Evolutionary conservation across 53 echinoderm and acorn worm species (phyloP).

Genomic region (Stichopus horrens): DNA sequence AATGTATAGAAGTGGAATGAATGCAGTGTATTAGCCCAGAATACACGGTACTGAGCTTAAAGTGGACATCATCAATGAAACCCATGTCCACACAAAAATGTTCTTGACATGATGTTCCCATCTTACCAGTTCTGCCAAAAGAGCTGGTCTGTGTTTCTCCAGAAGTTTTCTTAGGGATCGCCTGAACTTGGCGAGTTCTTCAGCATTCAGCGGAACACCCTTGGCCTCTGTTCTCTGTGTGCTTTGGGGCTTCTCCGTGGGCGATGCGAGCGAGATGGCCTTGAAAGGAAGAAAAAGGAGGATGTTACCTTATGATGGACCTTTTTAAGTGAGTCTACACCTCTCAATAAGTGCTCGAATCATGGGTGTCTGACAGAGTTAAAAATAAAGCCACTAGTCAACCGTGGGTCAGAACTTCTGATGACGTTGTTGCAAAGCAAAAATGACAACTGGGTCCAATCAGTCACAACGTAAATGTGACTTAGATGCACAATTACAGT

Average conservation of each 20-base stretch:
- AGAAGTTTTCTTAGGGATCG: slow-evolving; percentile 75
- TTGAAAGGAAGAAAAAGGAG: not conserved
- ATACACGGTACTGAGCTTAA: not conserved
- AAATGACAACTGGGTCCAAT: too few relatives aligned
- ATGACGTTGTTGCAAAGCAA: too few relatives aligned
- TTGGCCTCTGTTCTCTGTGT: slow-evolving; percentile 25
- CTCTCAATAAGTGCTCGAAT: too few relatives aligned
- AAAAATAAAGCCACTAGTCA: too few relatives aligned
- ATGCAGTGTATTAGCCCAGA: not conserved
- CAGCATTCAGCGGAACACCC: slow-evolving; percentile 42
- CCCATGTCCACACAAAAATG: not conserved
- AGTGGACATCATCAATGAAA: not conserved
- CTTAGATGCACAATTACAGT: too few relatives aligned
- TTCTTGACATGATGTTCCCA: not conserved
- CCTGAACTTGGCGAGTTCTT: slow-evolving; percentile 72
- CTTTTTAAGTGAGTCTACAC: too few relatives aligned
- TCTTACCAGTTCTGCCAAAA: slow-evolving; percentile 80
- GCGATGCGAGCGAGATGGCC: slow-evolving; percentile 37
- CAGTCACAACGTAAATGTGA: too few relatives aligned
- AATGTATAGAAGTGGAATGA: not conserved
- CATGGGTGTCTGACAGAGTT: too few relatives aligned
- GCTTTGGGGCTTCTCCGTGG: slow-evolving; percentile 41
- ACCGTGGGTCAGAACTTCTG: too few relatives aligned
- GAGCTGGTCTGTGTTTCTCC: slow-evolving; percentile 67
- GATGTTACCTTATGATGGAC: too few relatives aligned